Conservation (phyloP, 2,797 vertebrate genomes). For the Staurois parvus region DNA sequence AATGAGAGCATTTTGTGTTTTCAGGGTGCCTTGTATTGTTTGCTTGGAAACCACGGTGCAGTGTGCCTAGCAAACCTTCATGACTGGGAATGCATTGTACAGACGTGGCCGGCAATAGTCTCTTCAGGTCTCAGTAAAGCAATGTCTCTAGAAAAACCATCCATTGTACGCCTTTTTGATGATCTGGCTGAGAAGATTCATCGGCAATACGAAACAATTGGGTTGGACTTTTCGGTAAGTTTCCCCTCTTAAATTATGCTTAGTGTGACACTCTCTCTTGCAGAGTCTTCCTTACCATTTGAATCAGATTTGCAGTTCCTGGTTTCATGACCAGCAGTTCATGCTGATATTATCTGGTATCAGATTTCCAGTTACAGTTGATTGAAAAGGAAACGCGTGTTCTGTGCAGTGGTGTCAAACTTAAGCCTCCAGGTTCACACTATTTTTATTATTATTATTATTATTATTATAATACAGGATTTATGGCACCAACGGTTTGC, state of each 20-base stretch:
- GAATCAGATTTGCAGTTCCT: too few species aligned
- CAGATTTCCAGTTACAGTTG: too few species aligned
- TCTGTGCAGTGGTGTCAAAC: too few species aligned
- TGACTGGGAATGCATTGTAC: slow-evolving; percentile 94
- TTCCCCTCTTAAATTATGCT: background rate
- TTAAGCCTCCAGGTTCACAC: too few species aligned
- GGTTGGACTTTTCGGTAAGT: slow-evolving; percentile 91
- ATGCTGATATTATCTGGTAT: too few species aligned
- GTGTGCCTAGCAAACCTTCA: slow-evolving; percentile 94
- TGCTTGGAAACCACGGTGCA: slow-evolving; percentile 92
- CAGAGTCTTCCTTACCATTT: too few species aligned
- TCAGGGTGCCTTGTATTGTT: slow-evolving; percentile 96
- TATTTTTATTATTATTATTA: too few species aligned
- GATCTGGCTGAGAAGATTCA: slow-evolving; percentile 97
- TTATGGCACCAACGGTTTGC: too few species aligned
- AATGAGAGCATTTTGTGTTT: background rate
- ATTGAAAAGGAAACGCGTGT: too few species aligned
- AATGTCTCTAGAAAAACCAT: slow-evolving; percentile 97
- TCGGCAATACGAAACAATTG: slow-evolving; percentile 95
- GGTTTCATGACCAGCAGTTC: too few species aligned
- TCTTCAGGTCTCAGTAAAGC: slow-evolving; percentile 93
- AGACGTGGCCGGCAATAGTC: slow-evolving; percentile 93
- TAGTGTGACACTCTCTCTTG: too few species aligned
- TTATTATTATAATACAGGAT: too few species aligned
- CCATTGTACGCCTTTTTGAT: slow-evolving; percentile 95